A percentile compares a stretch with the other conserved stretches of the same genome.
These are phyloP conservation scores for Aphidius colemani DNA, from an alignment of 2,888 invertebrate genomes.

Conservation along the genomic window DNA sequence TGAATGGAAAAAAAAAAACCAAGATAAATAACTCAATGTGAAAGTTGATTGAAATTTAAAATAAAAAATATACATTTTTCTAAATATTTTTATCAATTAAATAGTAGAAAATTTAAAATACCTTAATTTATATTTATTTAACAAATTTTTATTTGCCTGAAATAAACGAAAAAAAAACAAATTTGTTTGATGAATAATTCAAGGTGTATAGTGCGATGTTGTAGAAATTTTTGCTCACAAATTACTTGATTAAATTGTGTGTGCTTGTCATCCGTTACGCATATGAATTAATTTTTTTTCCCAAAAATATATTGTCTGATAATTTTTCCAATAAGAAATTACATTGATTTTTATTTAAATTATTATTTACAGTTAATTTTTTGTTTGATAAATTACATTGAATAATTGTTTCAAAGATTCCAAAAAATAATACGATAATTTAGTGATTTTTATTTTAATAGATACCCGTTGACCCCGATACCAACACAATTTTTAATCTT, in stretches of 20 bases:
- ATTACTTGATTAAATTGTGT: conserved; percentile 51
- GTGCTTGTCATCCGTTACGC: conserved; percentile 35
- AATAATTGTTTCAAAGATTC: too few species aligned
- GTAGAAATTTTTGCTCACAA: conserved; percentile 52
- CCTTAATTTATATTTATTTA: not conserved
- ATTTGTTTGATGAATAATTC: conserved; percentile 46
- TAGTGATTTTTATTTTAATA: too few species aligned
- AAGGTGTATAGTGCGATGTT: conserved; percentile 14
- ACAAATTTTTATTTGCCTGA: conserved; percentile 4
- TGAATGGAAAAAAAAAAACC: not conserved
- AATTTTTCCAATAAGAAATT: too few species aligned
- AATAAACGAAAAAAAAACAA: conserved; percentile 7
- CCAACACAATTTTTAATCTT: too few species aligned
- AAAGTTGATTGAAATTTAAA: conserved; percentile 22
- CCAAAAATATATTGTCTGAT: not conserved
- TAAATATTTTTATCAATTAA: too few species aligned
- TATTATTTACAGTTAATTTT: too few species aligned
- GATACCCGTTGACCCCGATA: too few species aligned
- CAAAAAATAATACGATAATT: too few species aligned
- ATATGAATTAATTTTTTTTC: conserved; percentile 39
- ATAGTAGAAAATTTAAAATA: too few species aligned
- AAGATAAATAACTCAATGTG: not conserved
- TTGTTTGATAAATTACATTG: too few species aligned
- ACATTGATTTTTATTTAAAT: too few species aligned
- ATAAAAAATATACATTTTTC: too few species aligned